phyloP scores from a whole-genome alignment of 2,888 invertebrate species.

The Drosophila fungiperda region DNA sequence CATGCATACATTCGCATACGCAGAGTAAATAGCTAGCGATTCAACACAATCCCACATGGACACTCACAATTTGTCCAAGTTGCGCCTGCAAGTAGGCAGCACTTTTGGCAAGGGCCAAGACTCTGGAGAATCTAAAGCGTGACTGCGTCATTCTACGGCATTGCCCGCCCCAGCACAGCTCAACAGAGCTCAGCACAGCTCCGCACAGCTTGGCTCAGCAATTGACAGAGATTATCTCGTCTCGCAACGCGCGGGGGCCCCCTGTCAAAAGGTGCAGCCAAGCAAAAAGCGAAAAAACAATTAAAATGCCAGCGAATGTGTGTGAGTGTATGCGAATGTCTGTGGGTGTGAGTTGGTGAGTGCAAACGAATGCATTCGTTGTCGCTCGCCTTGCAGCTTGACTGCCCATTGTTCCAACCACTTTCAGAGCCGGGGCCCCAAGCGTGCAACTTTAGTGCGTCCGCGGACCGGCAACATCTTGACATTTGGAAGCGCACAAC shows the following conservation, averaged over 20 bases:
- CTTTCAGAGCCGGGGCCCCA: constrained; percentile 12
- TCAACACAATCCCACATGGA: constrained; percentile 27
- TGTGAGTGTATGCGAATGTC: constrained; percentile 8
- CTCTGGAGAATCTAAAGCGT: constrained; percentile 15
- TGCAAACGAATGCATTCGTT: constrained; percentile 55
- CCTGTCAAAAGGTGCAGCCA: constrained; percentile 62
- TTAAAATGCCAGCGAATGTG: constrained; percentile 40
- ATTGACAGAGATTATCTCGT: constrained; percentile 67
- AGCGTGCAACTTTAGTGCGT: constrained; percentile 37
- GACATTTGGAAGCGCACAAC: constrained; percentile 54
- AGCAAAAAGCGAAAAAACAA: constrained; percentile 69
- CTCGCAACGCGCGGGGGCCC: constrained; percentile 19
- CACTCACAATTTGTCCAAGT: constrained; percentile 56
- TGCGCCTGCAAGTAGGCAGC: constrained; percentile 47
- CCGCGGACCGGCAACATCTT: constrained; percentile 63
- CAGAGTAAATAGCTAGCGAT: background rate
- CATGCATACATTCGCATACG: constrained; percentile 16
- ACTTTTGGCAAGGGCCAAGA: background rate
- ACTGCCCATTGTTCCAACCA: constrained; percentile 61
- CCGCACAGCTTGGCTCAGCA: constrained; percentile 19
- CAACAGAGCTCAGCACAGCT: background rate
- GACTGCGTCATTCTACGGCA: constrained; percentile 17
- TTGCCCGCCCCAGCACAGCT: background rate
- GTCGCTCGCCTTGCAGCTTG: constrained; percentile 51
- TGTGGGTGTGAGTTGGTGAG: constrained; percentile 18